Base-by-base conservation (phyloP, 2,888 invertebrate species). In the Drosophila stalkeri region DNA sequence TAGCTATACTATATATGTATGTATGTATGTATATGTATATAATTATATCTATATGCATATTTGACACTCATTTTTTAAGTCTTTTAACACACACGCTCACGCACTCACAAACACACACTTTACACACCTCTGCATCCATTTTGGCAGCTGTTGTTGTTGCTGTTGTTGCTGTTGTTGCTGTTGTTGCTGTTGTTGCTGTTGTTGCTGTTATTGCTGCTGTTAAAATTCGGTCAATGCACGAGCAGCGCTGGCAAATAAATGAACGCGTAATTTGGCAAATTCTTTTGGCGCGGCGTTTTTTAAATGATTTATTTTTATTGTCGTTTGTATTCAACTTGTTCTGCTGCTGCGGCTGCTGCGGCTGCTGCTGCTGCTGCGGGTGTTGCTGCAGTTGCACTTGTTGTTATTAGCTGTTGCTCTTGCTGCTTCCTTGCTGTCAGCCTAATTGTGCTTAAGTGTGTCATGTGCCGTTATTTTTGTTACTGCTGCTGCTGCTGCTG, bases 81-180 rank as follows among this genome's bases (percentile, higher is more conserved):
- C 23, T 43, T 52, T 52, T 35, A 16, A 41, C 9, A 9, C 39
- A 54, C 52, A 37, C 37, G 31, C 33, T 20, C 35, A 7, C 35
- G 16, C 52, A 37, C 37, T 1, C 52, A 52, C 35, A 1, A 35
- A 39, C 55, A n/a, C 54, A 39, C 54, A 63, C 46, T 64, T 23
- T 83, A 88, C 87, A 79, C 86, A 87, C 87, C 87, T 87, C 85
- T 71, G 80, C 78, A 79, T 88, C 86, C 87, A 87, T 84, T 72
- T 80, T 72, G 66, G 69, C 61, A 68, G 47, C 67, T 56, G 67
- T 23, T 64, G 65, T 16, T 62, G 65, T 9, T 64, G 44, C 12
- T 47, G 46, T 11, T 56, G 47, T 27, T 63, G 49, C 23, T 57
- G 57, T 7, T 61, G 62, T 39, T 63, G 65, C 18, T 63, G 67